A percentile compares a stretch with the other conserved stretches of the same genome.
phyloP scores from a whole-genome alignment of 2,888 invertebrate species.

The Pecten maximus region DNA sequence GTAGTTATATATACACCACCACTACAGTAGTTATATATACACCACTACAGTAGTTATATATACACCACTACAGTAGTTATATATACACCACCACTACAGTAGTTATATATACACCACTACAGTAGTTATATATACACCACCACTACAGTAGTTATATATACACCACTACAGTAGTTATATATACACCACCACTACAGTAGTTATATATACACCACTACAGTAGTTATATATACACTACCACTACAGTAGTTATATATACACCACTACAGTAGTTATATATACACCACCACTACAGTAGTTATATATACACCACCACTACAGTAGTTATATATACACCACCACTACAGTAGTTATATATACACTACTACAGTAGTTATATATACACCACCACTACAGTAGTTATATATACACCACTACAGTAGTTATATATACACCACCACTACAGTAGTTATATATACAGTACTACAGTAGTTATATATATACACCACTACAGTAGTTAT shows the following conservation, averaged over 20 bases:
- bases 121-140: not conserved
- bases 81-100: not conserved
- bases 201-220: not conserved
- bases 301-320: not conserved
- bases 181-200: not conserved
- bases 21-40: not conserved
- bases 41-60: not conserved
- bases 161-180: not conserved
- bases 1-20: not conserved
- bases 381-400: not conserved
- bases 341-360: not conserved
- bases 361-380: not conserved
- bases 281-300: not conserved
- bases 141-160: not conserved
- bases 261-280: not conserved
- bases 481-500: not conserved
- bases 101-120: not conserved
- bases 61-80: not conserved
- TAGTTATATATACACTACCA: conserved; percentile 3
- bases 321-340: not conserved
- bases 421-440: not conserved
- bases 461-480: not conserved
- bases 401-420: not conserved
- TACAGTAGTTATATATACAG: not conserved
- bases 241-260: not conserved